Base-by-base conservation (phyloP, 2,113 vertebrate species). In the Asarcornis scutulata region DNA sequence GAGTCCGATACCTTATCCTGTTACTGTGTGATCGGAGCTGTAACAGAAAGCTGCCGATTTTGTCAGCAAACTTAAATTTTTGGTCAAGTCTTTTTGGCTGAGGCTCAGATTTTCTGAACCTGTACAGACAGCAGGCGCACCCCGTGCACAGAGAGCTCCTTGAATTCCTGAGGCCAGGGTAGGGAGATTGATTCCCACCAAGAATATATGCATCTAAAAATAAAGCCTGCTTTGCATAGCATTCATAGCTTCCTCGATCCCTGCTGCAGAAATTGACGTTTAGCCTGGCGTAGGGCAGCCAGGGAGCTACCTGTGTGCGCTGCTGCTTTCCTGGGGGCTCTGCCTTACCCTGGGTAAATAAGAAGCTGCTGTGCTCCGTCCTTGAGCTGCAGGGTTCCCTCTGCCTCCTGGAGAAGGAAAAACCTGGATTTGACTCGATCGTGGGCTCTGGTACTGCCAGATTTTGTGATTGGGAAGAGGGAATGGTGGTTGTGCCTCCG, bases 131-230 rank as follows among this genome's bases (percentile, higher is more conserved):
- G 32, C 13, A 55, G 14, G 18, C 68, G 88, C 89, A 32, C 34
- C 66, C 26, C 26, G 0, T 29, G 42, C 7, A 5, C 53, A 14
- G 29, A 38, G 83, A 84, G 56, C 42, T 83, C 11, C 76, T 66
- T 64, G 46, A 74, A 36, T 90, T 73, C 68, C 83, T 84, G 91
- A 89, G 74, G 81, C 81, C 2, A 0, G 4, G 78, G 44, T 10
- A 31, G 66, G 77, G 81, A 89, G 34, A 56, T 64, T 64, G 17
- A 27, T 84, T 92, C 74, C 40, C 83, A 14, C 73, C 56, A 68
- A 75, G 73, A 78, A 34, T 84, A n/a, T 34, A 60, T 71, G 20
- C 20, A 32, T 91, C 93, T 95, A 95, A 95, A 96, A 95, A 95
- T 95, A 92, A 90, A 85, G 69, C 42, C 77, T 78, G 69, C 77